Base-by-base conservation (phyloP, 2,113 vertebrate species). In the Cinclus cinclus region DNA sequence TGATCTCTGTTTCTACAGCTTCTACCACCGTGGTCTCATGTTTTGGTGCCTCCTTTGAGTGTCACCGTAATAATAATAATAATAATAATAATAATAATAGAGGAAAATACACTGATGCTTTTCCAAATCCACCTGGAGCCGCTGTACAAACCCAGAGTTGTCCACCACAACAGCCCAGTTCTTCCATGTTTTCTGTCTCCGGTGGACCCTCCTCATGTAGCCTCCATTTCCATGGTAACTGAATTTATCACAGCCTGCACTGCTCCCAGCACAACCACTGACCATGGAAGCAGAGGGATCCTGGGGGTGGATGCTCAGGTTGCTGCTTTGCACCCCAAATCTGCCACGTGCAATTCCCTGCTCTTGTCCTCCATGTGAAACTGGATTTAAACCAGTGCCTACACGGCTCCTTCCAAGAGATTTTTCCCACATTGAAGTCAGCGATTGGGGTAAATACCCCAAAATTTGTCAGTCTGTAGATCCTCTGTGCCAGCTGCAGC, bases 191-290 rank as follows among this genome's bases (percentile, higher is more conserved):
- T 56, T 31, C 69, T 42, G 31, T 52, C 64, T 89, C 81, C 84
- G 62, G 4, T 80, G 81, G 81, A 52, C 80, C 55, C 74, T 31
- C 44, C 84, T 83, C n/a, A 30, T 3, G 33, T 1, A 50, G 59
- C 37, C 42, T 70, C 77, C 65, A 73, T 84, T 77, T 33, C 87
- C 84, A 95, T 41, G 84, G 90, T 8, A 89, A 89, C 92, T 3
- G 55, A 44, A 37, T 7, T 13, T 4, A 6, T 67, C 83, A 52
- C 47, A 25, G 31, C 4, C 50, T 59, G 74, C 49, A 1, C 35
- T 16, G 52, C 76, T 75, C 75, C 50, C 62, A 31, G 3, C 75
- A 39, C 60, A 64, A 21, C 1, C 39, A 46, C 56, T n/a, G 15
- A 11, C 42, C 33, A 3, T 0, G 15, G 71, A 7, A 75, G 44